A percentile compares a stretch with the other conserved stretches of the same genome.
Evolutionary conservation across 2,797 vertebrate genomes (phyloP).

Genomic region (Coregonus sp.): DNA sequence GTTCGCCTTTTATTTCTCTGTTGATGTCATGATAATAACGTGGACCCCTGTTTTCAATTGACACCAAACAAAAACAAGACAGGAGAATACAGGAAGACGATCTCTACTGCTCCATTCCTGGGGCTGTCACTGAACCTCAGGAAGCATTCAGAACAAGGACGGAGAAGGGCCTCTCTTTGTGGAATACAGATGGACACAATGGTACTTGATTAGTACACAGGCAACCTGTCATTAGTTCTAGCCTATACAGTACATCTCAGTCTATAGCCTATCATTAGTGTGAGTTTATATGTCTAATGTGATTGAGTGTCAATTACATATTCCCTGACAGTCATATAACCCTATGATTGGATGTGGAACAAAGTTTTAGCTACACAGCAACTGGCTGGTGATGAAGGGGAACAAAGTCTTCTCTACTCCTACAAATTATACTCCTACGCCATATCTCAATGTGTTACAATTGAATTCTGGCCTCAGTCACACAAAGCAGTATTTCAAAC

Average conservation of each 20-base stretch:
- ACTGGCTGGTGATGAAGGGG: too few species aligned
- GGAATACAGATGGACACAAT: slow-evolving; percentile 11
- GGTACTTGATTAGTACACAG: background rate
- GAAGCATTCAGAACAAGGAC: slow-evolving; percentile 23
- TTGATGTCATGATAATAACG: slow-evolving; percentile 31
- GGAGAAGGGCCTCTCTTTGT: background rate
- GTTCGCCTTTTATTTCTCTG: slow-evolving; percentile 24
- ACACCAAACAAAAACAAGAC: slow-evolving; percentile 6
- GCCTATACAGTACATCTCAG: background rate
- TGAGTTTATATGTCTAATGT: too few species aligned
- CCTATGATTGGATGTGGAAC: too few species aligned
- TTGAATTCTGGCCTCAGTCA: too few species aligned
- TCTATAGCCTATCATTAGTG: too few species aligned
- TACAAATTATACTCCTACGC: too few species aligned
- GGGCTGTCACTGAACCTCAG: slow-evolving; percentile 4
- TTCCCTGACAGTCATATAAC: too few species aligned
- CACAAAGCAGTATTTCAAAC: too few species aligned
- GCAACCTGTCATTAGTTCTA: background rate
- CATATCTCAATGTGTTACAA: too few species aligned
- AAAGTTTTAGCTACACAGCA: too few species aligned
- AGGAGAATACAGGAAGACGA: background rate
- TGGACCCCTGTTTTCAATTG: slow-evolving; percentile 23
- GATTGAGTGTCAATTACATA: too few species aligned
- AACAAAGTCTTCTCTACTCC: too few species aligned
- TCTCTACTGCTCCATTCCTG: background rate